Evolutionary conservation across 2,797 vertebrate genomes (phyloP).

Genomic region (Anolis apletophallus): DNA sequence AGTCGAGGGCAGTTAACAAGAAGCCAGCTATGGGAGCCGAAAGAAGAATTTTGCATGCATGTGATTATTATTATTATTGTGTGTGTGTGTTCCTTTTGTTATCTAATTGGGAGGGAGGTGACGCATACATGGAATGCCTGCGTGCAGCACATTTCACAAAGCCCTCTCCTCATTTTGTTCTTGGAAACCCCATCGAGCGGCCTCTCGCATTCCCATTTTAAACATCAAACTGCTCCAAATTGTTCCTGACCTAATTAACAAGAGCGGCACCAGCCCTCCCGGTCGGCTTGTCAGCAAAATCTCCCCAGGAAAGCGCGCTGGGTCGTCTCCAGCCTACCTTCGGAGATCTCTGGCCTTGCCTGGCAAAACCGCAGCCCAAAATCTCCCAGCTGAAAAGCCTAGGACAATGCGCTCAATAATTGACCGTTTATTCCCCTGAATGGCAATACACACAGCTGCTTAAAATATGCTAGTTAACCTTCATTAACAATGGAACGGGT

Average conservation of each 20-base stretch:
- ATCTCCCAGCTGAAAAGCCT: too few species aligned
- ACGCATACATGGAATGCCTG: too few species aligned
- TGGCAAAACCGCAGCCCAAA: too few species aligned
- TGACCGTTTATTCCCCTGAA: not conserved
- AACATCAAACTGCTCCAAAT: conserved; percentile 20
- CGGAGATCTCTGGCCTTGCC: not conserved
- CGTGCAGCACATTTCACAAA: not conserved
- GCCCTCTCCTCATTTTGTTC: not conserved
- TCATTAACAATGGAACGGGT: too few species aligned
- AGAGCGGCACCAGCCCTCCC: not conserved
- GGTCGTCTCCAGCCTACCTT: not conserved
- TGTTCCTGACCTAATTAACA: conserved; percentile 29
- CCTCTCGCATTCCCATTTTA: not conserved
- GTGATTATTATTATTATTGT: too few species aligned
- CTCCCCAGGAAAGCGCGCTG: not conserved
- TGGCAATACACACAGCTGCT: too few species aligned
- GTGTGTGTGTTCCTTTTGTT: too few species aligned
- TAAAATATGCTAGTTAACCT: not conserved
- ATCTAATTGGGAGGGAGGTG: too few species aligned
- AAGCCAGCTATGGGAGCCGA: not conserved
- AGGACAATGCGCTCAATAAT: not conserved
- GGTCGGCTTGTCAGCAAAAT: conserved; percentile 23
- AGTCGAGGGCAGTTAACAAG: too few species aligned
- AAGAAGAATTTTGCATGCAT: too few species aligned
- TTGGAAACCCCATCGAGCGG: not conserved